Evolutionary conservation across 2,113 vertebrate genomes (phyloP).

Genomic region (Hystrix brachyura): DNA sequence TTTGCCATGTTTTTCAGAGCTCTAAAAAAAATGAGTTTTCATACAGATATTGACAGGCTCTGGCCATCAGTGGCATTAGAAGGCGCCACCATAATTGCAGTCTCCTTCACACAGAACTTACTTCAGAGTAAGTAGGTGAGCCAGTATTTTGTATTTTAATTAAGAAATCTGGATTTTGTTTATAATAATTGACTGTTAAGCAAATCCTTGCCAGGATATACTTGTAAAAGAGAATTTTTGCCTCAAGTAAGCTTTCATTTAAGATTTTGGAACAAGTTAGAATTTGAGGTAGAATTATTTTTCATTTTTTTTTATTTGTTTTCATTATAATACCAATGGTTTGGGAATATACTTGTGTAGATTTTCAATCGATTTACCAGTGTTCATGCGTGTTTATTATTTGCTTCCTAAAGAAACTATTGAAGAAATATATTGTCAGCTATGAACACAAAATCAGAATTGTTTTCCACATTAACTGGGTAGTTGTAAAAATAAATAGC

Average conservation of each 20-base stretch:
- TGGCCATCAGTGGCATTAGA: conserved; percentile 83
- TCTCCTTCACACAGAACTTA: conserved; percentile 86
- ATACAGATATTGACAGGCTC: conserved; percentile 86
- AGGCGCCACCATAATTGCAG: conserved; percentile 89
- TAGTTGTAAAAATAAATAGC: conserved; percentile 10
- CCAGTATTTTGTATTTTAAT: conserved; percentile 90
- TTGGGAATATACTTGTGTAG: conserved; percentile 55
- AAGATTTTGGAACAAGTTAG: conserved; percentile 84
- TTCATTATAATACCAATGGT: conserved; percentile 21
- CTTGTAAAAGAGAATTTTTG: conserved; percentile 88
- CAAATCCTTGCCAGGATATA: conserved; percentile 84
- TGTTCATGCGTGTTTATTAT: conserved; percentile 49
- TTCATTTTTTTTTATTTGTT: conserved; percentile 58
- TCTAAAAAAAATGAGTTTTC: conserved; percentile 83
- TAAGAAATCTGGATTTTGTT: conserved; percentile 91
- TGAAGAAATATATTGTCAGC: conserved; percentile 40
- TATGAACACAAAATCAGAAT: conserved; percentile 29
- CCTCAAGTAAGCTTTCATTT: conserved; percentile 85
- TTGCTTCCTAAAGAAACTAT: conserved; percentile 54
- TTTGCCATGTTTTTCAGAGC: conserved; percentile 72
- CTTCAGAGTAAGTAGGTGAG: conserved; percentile 84
- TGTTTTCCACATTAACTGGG: not conserved
- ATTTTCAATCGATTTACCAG: conserved; percentile 64
- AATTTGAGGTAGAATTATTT: conserved; percentile 79
- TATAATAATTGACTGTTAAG: conserved; percentile 90